Evolutionary conservation across 53 echinoderm and acorn worm species (phyloP).

Genomic region (Echinarachnius parma): DNA sequence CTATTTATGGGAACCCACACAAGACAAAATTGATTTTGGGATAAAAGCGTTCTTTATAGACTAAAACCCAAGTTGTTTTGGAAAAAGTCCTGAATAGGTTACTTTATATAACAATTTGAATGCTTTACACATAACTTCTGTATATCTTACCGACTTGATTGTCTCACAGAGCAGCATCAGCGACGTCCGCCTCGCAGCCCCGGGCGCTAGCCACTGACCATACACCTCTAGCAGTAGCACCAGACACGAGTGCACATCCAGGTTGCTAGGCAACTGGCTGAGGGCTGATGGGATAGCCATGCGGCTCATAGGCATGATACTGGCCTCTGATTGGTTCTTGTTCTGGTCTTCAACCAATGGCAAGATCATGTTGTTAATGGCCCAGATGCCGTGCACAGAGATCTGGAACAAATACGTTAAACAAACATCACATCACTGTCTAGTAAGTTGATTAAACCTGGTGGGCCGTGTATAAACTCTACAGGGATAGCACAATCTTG

Average conservation of each 20-base stretch:
- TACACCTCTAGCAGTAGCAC: conserved; percentile 90
- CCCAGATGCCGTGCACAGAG: conserved; percentile 97
- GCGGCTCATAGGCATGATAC: conserved; percentile 35
- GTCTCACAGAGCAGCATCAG: conserved; percentile 99
- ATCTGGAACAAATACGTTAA: conserved; percentile 67
- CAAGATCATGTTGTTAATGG: conserved; percentile 88
- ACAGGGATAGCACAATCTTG: too few species aligned
- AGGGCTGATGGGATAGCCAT: conserved; percentile 51
- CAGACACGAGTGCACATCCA: conserved; percentile 95
- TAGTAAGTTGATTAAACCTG: too few species aligned
- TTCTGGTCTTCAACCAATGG: conserved; percentile 60
- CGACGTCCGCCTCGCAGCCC: conserved; percentile 71
- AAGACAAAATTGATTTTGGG: too few species aligned
- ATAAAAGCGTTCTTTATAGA: too few species aligned
- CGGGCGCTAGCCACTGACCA: conserved; percentile 90
- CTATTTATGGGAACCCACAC: too few species aligned
- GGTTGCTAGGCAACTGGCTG: conserved; percentile 56
- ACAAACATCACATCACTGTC: too few species aligned
- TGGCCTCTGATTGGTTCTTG: conserved; percentile 35
- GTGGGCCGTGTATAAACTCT: too few species aligned
- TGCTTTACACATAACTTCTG: too few species aligned
- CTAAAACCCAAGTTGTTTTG: too few species aligned
- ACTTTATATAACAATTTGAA: too few species aligned
- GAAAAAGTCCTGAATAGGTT: too few species aligned
- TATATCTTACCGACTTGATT: conserved; percentile 88